Conservation (phyloP, 2,888 invertebrate species). For the Caenorhabditis virilis region DNA sequence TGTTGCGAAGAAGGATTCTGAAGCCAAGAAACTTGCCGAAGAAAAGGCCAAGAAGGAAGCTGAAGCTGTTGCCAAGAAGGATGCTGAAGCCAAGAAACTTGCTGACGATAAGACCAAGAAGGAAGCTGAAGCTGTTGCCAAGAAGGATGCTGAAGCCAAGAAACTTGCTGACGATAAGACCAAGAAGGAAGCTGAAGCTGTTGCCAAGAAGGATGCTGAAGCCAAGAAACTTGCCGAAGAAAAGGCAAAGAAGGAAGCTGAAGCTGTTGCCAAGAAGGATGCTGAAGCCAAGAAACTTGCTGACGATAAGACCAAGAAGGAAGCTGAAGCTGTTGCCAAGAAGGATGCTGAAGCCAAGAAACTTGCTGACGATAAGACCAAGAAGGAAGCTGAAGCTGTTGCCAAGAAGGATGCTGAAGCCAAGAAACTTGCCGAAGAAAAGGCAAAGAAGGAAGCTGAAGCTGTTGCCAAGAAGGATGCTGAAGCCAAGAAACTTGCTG, state of each 20-base stretch:
- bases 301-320: slow-evolving; percentile 8
- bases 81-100: slow-evolving; percentile 9
- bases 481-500: neutral
- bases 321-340: slow-evolving; percentile 1
- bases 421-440: neutral
- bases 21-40: slow-evolving; percentile 7
- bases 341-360: slow-evolving; percentile 9
- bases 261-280: slow-evolving; percentile 6
- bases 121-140: neutral
- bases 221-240: slow-evolving; percentile 8
- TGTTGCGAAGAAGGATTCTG: slow-evolving; percentile 8
- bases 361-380: slow-evolving; percentile 5
- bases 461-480: neutral
- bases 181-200: slow-evolving; percentile 6
- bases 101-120: neutral
- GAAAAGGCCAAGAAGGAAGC: slow-evolving; percentile 12
- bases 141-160: slow-evolving; percentile 12
- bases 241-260: slow-evolving; percentile 9
- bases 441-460: neutral
- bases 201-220: slow-evolving; percentile 6
- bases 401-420: slow-evolving; percentile 9
- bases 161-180: slow-evolving; percentile 2
- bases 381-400: slow-evolving; percentile 4
- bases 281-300: neutral
- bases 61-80: slow-evolving; percentile 6